Percentiles rank a stretch among this genome's conserved stretches.
These are phyloP conservation scores for Tryphoninae sp. DNA, from an alignment of 2,888 invertebrate species.

Conservation along the genomic window DNA sequence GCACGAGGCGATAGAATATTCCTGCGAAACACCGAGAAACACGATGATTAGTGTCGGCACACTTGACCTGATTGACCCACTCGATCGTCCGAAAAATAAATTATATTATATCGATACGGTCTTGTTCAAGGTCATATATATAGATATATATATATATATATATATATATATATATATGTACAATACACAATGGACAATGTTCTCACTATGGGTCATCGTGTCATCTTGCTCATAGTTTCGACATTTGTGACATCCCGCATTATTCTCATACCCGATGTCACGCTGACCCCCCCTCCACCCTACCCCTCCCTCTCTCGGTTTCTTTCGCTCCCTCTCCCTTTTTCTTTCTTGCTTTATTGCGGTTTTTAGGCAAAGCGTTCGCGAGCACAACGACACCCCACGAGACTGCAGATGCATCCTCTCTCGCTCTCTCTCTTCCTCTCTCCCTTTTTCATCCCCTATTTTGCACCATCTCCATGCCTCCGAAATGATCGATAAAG, in stretches of 20 bases:
- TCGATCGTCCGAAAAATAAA: constrained; percentile 66
- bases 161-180: constrained; percentile 1
- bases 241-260: constrained; percentile 46
- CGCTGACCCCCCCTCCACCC: constrained; percentile 20
- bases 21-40: constrained; percentile 64
- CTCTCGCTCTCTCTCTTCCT: constrained; percentile 11
- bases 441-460: neutral
- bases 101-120: constrained; percentile 77
- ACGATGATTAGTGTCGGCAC: constrained; percentile 77
- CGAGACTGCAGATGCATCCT: constrained; percentile 54
- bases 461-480: neutral
- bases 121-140: constrained; percentile 45
- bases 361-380: constrained; percentile 68
- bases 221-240: neutral
- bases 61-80: constrained; percentile 78
- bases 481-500: constrained; percentile 44
- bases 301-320: neutral
- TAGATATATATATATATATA: constrained; percentile 31
- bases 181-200: neutral
- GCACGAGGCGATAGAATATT: constrained; percentile 61
- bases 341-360: constrained; percentile 55
- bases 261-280: constrained; percentile 34
- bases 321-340: constrained; percentile 20
- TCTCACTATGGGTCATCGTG: constrained; percentile 3
- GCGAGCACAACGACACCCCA: constrained; percentile 64